A percentile compares a stretch with the other conserved stretches of the same genome.
phyloP scores from a whole-genome alignment of 2,113 vertebrate genomes.

The Lipotes vexillifer region DNA sequence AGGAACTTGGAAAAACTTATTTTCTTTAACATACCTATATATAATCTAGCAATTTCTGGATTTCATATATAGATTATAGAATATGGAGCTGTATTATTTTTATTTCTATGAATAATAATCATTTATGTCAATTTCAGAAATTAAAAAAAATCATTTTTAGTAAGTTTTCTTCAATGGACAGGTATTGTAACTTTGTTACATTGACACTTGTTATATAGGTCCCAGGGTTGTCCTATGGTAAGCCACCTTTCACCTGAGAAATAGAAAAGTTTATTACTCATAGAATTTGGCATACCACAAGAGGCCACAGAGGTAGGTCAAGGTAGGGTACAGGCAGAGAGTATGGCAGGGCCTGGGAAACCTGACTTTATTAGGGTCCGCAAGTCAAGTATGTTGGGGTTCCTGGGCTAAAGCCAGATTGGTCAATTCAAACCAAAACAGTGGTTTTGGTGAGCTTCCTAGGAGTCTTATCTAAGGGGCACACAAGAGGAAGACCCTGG shows the following conservation, averaged over 20 bases:
- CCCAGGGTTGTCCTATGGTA: background rate
- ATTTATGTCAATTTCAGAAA: background rate
- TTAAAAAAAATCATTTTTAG: background rate
- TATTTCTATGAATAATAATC: background rate
- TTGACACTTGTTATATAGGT: background rate
- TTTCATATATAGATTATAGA: background rate
- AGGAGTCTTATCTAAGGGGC: background rate
- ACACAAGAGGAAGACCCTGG: background rate
- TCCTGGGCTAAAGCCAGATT: background rate
- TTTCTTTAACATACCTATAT: background rate
- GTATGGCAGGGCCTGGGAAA: background rate
- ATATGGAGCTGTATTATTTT: background rate
- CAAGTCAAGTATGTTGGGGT: too few species aligned
- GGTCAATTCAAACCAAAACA: background rate
- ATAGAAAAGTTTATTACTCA: too few species aligned
- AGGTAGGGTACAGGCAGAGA: background rate
- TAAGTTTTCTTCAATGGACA: background rate
- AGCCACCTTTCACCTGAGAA: background rate
- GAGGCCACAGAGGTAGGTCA: background rate
- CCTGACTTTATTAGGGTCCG: too few species aligned
- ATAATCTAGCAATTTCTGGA: background rate
- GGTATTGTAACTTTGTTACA: background rate
- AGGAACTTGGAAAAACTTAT: background rate
- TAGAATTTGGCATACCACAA: background rate
- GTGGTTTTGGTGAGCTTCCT: background rate